Percentiles rank a stretch among this genome's conserved stretches.
Evolutionary conservation across 2,888 invertebrate species (phyloP).

Genomic region (Leptura quadrifasciata): DNA sequence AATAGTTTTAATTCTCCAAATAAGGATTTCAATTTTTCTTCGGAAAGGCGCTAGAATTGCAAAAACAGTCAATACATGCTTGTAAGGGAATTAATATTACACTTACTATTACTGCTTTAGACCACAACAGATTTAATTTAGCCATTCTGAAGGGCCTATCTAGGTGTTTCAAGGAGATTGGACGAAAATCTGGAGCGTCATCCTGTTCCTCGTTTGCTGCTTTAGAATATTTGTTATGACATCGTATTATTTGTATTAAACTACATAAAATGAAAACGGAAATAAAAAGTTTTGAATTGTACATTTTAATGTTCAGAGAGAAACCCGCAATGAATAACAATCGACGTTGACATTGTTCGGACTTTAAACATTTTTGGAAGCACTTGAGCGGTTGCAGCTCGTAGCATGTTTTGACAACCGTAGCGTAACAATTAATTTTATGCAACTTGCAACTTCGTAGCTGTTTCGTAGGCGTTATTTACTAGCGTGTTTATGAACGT

Average conservation of each 20-base stretch:
- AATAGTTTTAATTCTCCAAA: conserved; percentile 93
- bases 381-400: not conserved
- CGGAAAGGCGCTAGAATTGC: conserved; percentile 83
- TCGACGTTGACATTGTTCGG: not conserved
- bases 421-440: conserved; percentile 26
- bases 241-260: conserved; percentile 15
- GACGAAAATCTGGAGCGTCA: conserved; percentile 65
- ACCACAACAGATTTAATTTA: conserved; percentile 92
- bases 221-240: conserved; percentile 80
- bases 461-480: conserved; percentile 66
- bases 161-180: conserved; percentile 79
- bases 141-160: conserved; percentile 93
- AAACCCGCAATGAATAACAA: not conserved
- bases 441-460: conserved; percentile 49
- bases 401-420: conserved; percentile 30
- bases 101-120: conserved; percentile 91
- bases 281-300: not conserved
- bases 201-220: conserved; percentile 74
- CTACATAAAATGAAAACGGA: not conserved
- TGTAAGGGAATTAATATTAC: conserved; percentile 27
- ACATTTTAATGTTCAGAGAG: not conserved
- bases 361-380: conserved; percentile 5
- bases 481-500: conserved; percentile 69
- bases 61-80: conserved; percentile 14
- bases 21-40: conserved; percentile 88